These are phyloP conservation scores for Corvus moneduloides DNA, from an alignment of 2,113 vertebrate species.

Conservation along the genomic window DNA sequence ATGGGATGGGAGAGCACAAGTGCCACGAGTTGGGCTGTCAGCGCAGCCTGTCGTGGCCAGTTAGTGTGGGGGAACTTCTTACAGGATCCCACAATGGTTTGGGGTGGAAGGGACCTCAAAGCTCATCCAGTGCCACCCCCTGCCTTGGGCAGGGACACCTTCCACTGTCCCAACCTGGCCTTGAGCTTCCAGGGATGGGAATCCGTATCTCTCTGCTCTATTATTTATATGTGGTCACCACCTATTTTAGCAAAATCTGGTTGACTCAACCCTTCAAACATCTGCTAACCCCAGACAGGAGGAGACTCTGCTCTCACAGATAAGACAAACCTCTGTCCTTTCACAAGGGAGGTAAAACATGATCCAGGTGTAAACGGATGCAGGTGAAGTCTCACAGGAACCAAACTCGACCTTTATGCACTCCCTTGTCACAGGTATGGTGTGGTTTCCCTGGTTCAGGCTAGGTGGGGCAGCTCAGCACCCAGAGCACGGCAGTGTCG, in stretches of 20 bases:
- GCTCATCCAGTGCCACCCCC: background rate
- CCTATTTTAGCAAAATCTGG: background rate
- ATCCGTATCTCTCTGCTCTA: background rate
- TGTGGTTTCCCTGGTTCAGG: background rate
- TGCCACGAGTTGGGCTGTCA: background rate
- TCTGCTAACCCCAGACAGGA: accelerated
- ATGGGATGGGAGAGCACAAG: background rate
- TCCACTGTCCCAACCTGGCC: background rate
- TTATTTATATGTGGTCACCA: background rate
- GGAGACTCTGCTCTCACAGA: background rate
- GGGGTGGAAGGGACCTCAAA: background rate
- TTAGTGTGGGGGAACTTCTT: accelerated
- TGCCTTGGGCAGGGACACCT: background rate
- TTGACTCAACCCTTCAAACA: background rate
- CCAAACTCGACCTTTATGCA: background rate
- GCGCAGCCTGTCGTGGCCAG: accelerated
- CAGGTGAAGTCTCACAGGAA: background rate
- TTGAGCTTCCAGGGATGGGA: background rate
- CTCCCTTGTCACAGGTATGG: no score
- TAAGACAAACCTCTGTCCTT: background rate
- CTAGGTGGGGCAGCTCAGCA: background rate
- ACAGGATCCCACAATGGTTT: background rate
- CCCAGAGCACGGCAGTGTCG: background rate
- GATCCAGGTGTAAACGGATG: background rate
- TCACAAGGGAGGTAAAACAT: background rate